These are phyloP conservation scores for Tetramorium bicarinatum DNA, from an alignment of 2,888 invertebrate genomes.

Conservation along the genomic window DNA sequence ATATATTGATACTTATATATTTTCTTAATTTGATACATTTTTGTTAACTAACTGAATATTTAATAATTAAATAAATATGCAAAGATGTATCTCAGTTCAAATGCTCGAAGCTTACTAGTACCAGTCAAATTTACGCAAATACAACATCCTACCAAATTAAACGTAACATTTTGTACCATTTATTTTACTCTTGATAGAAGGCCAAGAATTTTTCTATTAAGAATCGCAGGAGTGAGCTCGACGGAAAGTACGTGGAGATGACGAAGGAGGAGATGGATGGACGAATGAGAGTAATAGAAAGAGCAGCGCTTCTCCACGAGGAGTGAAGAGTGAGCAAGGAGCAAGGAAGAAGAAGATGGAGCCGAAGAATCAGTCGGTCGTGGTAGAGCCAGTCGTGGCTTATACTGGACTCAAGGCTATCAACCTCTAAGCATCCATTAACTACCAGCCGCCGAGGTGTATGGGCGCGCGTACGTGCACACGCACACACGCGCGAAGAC, in stretches of 20 bases:
- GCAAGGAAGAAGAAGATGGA: conserved; percentile 58
- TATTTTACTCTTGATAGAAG: conserved; percentile 2
- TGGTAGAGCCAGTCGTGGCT: conserved; percentile 64
- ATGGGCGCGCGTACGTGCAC: conserved; percentile 30
- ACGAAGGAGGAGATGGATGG: conserved; percentile 49
- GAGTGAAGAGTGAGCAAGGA: conserved; percentile 57
- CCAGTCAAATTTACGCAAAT: neutral
- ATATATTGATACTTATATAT: neutral
- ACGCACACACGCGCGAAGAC: conserved; percentile 26
- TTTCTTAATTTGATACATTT: neutral
- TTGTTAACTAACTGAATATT: neutral
- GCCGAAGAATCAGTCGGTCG: conserved; percentile 68
- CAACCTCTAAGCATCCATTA: conserved; percentile 80
- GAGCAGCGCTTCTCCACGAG: conserved; percentile 60
- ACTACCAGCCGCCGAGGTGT: conserved; percentile 68
- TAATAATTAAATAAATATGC: neutral
- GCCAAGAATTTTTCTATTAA: neutral
- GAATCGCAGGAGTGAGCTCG: conserved; percentile 41
- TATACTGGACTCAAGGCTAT: conserved; percentile 75
- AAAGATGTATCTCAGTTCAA: neutral
- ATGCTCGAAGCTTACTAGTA: neutral
- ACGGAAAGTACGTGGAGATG: neutral
- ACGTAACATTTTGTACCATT: neutral
- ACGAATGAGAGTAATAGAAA: conserved; percentile 55
- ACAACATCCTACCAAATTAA: neutral